Percentiles rank a stretch among this genome's conserved stretches.
These are phyloP conservation scores for Harpagifer antarcticus DNA, from an alignment of 2,797 vertebrate genomes.

Conservation along the genomic window DNA sequence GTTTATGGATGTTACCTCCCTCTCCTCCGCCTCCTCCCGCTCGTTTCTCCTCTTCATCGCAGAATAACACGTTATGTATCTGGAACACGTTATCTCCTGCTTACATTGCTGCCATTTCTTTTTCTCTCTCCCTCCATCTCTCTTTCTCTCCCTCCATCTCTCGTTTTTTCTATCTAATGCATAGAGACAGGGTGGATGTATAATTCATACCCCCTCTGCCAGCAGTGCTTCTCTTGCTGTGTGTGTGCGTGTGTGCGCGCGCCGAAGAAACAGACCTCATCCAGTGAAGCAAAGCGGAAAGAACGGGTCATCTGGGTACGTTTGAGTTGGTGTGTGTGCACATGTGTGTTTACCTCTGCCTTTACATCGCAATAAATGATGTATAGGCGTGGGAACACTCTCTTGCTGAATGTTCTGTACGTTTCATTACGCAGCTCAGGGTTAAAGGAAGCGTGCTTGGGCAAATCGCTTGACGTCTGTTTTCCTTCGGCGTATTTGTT, in stretches of 20 bases:
- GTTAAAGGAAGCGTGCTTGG: slow-evolving; percentile 48
- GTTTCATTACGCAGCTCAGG: slow-evolving; percentile 36
- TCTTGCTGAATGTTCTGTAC: slow-evolving; percentile 41
- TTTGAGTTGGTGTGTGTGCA: slow-evolving; percentile 34
- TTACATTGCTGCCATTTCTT: slow-evolving; percentile 54
- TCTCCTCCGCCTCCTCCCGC: slow-evolving; percentile 9
- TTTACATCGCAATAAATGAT: slow-evolving; percentile 66
- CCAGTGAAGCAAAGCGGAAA: slow-evolving; percentile 58
- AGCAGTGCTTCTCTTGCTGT: slow-evolving; percentile 79
- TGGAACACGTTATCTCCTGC: slow-evolving; percentile 54
- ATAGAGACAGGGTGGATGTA: slow-evolving; percentile 89
- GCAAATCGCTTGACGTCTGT: slow-evolving; percentile 54
- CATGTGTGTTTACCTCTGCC: slow-evolving; percentile 41
- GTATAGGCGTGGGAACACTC: slow-evolving; percentile 72
- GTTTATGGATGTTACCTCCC: slow-evolving; percentile 29
- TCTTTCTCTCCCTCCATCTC: slow-evolving; percentile 29
- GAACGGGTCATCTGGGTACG: slow-evolving; percentile 65
- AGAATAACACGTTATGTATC: slow-evolving; percentile 49
- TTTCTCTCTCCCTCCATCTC: slow-evolving; percentile 19
- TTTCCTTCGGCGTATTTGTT: slow-evolving; percentile 55
- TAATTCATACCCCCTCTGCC: slow-evolving; percentile 90
- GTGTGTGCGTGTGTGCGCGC: too few species aligned
- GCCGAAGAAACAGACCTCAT: slow-evolving; percentile 54
- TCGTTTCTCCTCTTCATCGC: slow-evolving; percentile 30
- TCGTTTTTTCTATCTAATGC: slow-evolving; percentile 83